Base-by-base conservation (phyloP, 2,113 vertebrate genomes). In the Ornithorhynchus anatinus region DNA sequence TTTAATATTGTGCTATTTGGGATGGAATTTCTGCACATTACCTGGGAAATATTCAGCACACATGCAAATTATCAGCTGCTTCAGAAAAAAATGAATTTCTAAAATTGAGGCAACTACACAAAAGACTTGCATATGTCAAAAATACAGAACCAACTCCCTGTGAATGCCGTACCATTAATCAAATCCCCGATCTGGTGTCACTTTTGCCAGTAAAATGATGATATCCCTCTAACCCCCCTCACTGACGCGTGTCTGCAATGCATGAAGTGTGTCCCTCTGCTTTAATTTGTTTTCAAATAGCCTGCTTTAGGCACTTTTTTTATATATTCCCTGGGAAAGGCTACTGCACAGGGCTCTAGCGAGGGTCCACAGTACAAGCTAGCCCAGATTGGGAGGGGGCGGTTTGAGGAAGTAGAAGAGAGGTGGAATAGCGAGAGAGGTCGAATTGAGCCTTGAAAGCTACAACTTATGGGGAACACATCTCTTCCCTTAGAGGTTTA, bases 121-220 rank as follows among this genome's bases (percentile, higher is more conserved):
- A 87, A 93, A 89, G 87, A 85, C 79, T 69, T 83, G 84, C 87
- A 59, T 78, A 69, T 88, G 88, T 88, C 87, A 89, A 86, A 88
- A 90, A 73, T 57, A 88, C 45, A 74, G 69, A 73, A 69, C 22
- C 47, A 77, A 79, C 80, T 82, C 84, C 62, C 71, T n/a, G n/a
- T 51, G 80, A 83, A 83, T 65, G 70, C 65, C 59, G 66, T 54
- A 59, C 79, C 79, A 77, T 82, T 84, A 81, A 89, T 88, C 82
- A 89, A 90, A 74, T 80, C 79, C 81, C 51, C 72, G 15, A 88
- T 85, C 87, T 88, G 75, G 63, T 82, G 88, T 84, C 82, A 69
- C 85, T 86, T 84, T 71, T 81, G 75, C 82, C 81, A 79, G 86
- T 74, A 79, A 89, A 86, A 84, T 53, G 52, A 83, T 67, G 57